Evolutionary conservation across 2,888 invertebrate species (phyloP), one percentile per base, ranked within the genome.

Genomic region (Germaria angustata): DNA sequence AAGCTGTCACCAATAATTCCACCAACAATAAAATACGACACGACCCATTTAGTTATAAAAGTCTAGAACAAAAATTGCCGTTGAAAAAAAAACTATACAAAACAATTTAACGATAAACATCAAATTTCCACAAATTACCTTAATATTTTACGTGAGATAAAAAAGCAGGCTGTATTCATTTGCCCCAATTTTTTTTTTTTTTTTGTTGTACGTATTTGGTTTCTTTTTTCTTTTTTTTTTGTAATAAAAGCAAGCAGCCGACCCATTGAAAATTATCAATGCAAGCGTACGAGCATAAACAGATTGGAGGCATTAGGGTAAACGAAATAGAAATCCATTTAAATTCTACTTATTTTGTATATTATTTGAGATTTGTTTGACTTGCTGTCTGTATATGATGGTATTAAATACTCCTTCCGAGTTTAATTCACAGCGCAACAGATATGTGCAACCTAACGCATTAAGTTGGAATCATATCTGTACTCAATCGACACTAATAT

Each of bases 51-150:
- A 59, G 32, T 66, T 46, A 24, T 34, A 61, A 39, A 41, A 61
- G 55, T 77, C 44, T 44, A 77, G 32, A 28, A 75, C 46, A 28
- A 44, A 53, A 78, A 78, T 61, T 51, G 65, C 32, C 55, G 75
- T 49, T 83, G 77, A 87, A 86, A 86, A 87, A 88, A 86, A 87
- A 88, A 57, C 22, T 24, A 88, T 87, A 88, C 44, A 89, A 90
- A 89, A 89, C 88, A 89, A 88, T 86, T 90, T 89, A 87, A 88
- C 87, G 90, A 90, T 90, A 90, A 90, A 87, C 89, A 90, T 90
- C 90, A 90, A 90, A 90, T 90, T 90, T 89, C 87, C 88, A 87
- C 89, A 90, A 89, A 90, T 90, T 89, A 88, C 88, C 87, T 90
- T 89, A 90, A 75, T 90, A 90, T 90, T 89, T 88, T 90, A 90